phyloP scores from a whole-genome alignment of 2,113 vertebrate genomes.

The Piprites chloris region DNA sequence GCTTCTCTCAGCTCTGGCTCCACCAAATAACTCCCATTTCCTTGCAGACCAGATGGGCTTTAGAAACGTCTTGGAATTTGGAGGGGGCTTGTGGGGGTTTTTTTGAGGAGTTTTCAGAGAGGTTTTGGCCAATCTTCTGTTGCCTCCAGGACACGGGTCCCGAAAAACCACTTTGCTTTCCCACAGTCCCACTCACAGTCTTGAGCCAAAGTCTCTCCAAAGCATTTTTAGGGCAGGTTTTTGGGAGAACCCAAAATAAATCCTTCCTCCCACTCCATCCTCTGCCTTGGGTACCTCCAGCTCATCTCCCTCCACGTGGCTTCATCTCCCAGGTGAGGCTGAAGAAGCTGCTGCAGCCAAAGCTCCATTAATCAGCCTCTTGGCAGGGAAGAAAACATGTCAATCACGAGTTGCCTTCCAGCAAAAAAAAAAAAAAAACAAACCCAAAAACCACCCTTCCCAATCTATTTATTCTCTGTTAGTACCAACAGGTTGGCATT shows the following conservation, averaged over 20 bases:
- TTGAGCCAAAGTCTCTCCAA: background rate
- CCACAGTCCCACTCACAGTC: background rate
- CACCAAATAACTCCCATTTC: background rate
- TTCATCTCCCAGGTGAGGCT: background rate
- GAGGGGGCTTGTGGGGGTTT: background rate
- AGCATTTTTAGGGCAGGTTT: rapidly evolving
- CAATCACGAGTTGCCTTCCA: background rate
- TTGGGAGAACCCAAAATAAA: background rate
- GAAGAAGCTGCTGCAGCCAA: background rate
- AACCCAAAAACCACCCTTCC: background rate
- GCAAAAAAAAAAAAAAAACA: background rate
- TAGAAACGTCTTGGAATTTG: background rate
- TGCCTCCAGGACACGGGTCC: background rate
- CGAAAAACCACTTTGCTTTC: background rate
- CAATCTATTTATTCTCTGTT: background rate
- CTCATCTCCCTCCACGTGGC: background rate
- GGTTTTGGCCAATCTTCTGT: background rate
- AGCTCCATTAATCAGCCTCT: background rate
- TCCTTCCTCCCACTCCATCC: background rate
- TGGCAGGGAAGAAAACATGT: background rate
- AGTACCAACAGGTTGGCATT: background rate
- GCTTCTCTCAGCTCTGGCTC: background rate
- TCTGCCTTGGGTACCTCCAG: background rate
- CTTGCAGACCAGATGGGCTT: rapidly evolving
- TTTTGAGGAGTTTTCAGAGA: background rate